These are phyloP conservation scores for Podarcis muralis DNA, from an alignment of 2,113 vertebrate species.

Conservation along the genomic window DNA sequence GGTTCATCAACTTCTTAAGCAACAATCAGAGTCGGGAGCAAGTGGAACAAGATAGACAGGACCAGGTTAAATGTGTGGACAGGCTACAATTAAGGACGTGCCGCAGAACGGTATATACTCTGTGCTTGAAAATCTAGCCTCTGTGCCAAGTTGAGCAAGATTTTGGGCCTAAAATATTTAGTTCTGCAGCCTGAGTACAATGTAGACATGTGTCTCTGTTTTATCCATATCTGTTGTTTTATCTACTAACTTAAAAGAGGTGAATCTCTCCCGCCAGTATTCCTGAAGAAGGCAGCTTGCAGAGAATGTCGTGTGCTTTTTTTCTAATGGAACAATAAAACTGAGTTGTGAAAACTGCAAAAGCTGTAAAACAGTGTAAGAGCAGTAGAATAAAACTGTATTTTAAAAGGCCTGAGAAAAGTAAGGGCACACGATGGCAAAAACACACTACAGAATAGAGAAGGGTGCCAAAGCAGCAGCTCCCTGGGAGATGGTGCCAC, in stretches of 20 bases:
- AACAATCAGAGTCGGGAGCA: background rate
- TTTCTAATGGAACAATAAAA: background rate
- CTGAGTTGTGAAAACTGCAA: background rate
- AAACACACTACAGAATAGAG: background rate
- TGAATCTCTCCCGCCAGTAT: background rate
- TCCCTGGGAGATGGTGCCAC: background rate
- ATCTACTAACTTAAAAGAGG: background rate
- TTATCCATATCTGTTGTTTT: background rate
- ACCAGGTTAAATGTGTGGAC: background rate
- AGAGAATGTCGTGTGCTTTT: background rate
- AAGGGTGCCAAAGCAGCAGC: too few relatives aligned
- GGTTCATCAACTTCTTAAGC: background rate
- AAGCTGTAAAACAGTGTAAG: background rate
- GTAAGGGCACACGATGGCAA: background rate
- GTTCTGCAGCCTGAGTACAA: background rate
- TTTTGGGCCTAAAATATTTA: background rate
- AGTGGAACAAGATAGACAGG: slow-evolving; percentile 39
- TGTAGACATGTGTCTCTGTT: background rate
- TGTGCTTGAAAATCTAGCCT: background rate
- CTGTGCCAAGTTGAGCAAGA: background rate
- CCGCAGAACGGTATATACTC: background rate
- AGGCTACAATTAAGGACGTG: background rate
- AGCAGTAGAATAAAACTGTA: background rate
- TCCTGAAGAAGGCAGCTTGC: background rate
- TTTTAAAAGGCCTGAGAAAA: background rate